Evolutionary conservation across 2,797 vertebrate species (phyloP), one percentile per base, ranked within the genome.

Genomic region (Sebastes ruberrimus): DNA sequence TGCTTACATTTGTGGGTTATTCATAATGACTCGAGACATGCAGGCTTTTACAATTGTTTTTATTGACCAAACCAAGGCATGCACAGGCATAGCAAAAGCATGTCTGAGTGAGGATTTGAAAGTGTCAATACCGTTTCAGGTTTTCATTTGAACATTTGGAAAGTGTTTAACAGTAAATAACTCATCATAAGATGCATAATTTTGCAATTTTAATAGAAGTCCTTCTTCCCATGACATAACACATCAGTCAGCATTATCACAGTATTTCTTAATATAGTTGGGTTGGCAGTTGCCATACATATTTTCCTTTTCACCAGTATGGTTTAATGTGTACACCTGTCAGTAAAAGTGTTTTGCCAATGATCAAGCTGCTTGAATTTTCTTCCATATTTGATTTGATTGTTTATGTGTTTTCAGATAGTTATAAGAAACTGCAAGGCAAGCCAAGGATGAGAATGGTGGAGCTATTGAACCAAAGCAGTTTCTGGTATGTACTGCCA

Each of bases 401-500:
- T 76, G 5, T 63, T 60, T 25, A 46, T 46, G 13, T 79, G 6
- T 81, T 93, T 90, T 61, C 86, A 93, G 90, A 89, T 88, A 66
- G 78, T 85, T 85, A 63, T 38, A 86, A 82, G 75, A 86, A 87
- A 88, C 85, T 83, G 64, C 81, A 57, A 83, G 81, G 75, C 78
- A 85, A 90, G 81, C 80, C 60, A 85, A 83, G 74, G 86, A 91
- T 76, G 84, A 90, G 62, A 86, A 80, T 88, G 91, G 82, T 92
- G 90, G 80, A 82, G 28, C 78, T 90, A 78, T 76, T 92, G 55
- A 93, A 91, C 86, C 88, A 91, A 91, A 91, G 82, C 82, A 83
- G 86, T 90, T 93, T 93, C 83, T 94, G 93, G 94, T 95, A 92
- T 89, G 93, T 93, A 89, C 33, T 27, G 5, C 20, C 74, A 63